Base-by-base conservation (phyloP, 2,888 invertebrate genomes). In the Drosophila neutralis region DNA sequence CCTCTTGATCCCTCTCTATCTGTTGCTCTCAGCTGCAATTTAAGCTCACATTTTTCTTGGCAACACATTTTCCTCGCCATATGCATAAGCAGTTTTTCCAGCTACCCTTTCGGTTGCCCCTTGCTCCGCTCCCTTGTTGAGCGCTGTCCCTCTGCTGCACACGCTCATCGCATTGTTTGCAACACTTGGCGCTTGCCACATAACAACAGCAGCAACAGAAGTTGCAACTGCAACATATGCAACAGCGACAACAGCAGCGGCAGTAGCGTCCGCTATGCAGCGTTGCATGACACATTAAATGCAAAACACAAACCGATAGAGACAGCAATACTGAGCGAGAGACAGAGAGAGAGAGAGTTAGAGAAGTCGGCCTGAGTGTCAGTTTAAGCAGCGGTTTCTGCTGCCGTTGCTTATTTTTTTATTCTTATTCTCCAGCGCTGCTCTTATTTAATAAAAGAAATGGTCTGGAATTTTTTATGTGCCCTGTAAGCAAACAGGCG, bases 141-240 rank as follows among this genome's bases (percentile, higher is more conserved):
- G 52, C 33, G 21, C 21, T 53, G 2, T 29, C 18, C 67, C 73
- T 57, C 53, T 52, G 59, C 78, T 66, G 57, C 64, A 52, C n/a
- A 57, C 71, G 52, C 82, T 77, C 78, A 72, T 63, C 69, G 65
- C 74, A 78, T 86, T 90, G 87, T 83, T 83, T 88, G 90, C 90
- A 88, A 88, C 83, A 90, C 85, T 90, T 90, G 90, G 89, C 89
- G 90, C 90, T 87, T 90, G 89, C 90, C 90, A 85, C 90, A 85
- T 89, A 85, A 88, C 84, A 89, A 84, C 85, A 74, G 51, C 82
- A 74, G 57, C 86, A 83, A 69, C 81, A 80, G 77, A 86, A 88
- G 78, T 87, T 85, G 86, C 84, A 89, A 87, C 80, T 88, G 85
- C 85, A 85, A 80, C 90, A 88, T 90, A 88, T 85, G 85, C 88